A percentile compares a stretch with the other conserved stretches of the same genome.
phyloP scores from a whole-genome alignment of 2,797 vertebrate genomes.

The Gallinago solitaria region DNA sequence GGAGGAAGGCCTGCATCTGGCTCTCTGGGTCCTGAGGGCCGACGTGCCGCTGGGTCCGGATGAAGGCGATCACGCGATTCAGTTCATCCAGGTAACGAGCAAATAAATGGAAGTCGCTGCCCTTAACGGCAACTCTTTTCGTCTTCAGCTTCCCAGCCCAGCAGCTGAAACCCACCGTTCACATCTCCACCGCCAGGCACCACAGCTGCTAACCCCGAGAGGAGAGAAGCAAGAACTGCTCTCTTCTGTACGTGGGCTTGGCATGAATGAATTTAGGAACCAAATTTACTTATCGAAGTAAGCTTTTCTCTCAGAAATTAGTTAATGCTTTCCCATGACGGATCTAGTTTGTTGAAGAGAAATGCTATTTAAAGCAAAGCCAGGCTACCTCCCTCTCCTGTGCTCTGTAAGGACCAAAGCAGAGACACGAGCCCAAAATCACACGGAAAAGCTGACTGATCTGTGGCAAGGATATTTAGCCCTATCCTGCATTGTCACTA shows the following conservation, averaged over 20 bases:
- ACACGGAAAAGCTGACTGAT: neutral
- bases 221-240: neutral
- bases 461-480: neutral
- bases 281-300: neutral
- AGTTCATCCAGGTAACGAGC: constrained; percentile 73
- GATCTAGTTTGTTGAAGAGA: neutral
- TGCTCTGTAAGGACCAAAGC: neutral
- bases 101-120: neutral
- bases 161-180: neutral
- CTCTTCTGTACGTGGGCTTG: fast-evolving
- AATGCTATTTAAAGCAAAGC: neutral
- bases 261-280: neutral
- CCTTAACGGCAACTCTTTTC: neutral
- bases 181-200: neutral
- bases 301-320: neutral
- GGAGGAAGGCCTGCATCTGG: constrained; percentile 79
- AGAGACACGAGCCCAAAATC: neutral
- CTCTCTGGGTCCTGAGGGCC: constrained; percentile 80
- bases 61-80: constrained; percentile 49
- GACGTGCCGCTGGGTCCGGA: constrained; percentile 70
- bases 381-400: neutral
- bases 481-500: neutral
- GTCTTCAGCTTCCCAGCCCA: neutral
- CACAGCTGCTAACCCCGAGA: neutral
- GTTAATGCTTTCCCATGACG: neutral